phyloP scores from a whole-genome alignment of 2,113 vertebrate species.

The Gadus macrocephalus region DNA sequence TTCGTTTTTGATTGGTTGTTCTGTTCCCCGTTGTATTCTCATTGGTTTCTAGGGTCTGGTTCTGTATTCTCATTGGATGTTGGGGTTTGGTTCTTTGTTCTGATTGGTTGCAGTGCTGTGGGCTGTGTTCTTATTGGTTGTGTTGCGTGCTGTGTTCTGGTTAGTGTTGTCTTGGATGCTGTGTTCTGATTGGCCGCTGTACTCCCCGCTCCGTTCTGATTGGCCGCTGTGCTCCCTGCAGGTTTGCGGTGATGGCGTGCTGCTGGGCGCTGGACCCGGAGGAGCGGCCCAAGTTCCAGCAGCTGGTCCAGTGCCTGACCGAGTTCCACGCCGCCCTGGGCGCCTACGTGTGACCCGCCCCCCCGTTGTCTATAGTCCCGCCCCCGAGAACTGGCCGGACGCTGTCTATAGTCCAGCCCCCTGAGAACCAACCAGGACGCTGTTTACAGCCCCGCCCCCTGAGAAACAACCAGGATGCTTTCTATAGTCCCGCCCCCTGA shows the following conservation, averaged over 20 bases:
- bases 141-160: no score
- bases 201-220: background rate
- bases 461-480: background rate
- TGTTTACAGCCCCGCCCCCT: background rate
- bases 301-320: slow-evolving; percentile 97
- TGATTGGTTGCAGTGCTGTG: no score
- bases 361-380: no score
- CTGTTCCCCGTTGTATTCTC: no score
- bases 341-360: slow-evolving; percentile 85
- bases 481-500: background rate
- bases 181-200: no score
- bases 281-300: slow-evolving; percentile 97
- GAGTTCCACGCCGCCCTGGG: slow-evolving; percentile 95
- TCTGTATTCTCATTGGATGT: no score
- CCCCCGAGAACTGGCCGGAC: background rate
- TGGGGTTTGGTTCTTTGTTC: no score
- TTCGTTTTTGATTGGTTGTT: no score
- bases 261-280: slow-evolving; percentile 97
- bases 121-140: no score
- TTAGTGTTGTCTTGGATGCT: no score
- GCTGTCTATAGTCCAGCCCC: no score
- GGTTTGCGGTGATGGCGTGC: slow-evolving; percentile 99
- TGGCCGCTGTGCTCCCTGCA: slow-evolving; percentile 40
- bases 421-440: background rate
- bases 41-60: no score